Percentiles rank a stretch among this genome's conserved stretches.
Conservation (phyloP, 2,888 invertebrate species). For the Pheosia gnoma region DNA sequence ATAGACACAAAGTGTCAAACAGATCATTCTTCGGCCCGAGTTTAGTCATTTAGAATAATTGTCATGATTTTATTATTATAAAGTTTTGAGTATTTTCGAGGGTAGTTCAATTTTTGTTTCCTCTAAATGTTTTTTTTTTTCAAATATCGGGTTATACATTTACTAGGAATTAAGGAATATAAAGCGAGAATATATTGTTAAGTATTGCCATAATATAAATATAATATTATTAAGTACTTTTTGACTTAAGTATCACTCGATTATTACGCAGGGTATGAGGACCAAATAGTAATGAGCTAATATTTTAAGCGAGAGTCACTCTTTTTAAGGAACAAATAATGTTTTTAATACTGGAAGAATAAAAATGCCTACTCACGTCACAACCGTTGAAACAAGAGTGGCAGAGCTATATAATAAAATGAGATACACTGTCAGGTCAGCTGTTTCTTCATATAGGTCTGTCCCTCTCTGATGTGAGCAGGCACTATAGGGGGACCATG, state of each 20-base stretch:
- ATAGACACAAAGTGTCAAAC: neutral
- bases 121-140: neutral
- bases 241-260: neutral
- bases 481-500: conserved; percentile 54
- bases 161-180: neutral
- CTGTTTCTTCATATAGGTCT: neutral
- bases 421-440: neutral
- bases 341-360: neutral
- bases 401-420: neutral
- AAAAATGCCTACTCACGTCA: neutral
- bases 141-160: neutral
- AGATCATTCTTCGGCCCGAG: neutral
- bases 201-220: neutral
- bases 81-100: conserved; percentile 2
- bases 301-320: neutral
- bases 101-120: neutral
- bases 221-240: neutral
- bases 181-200: neutral
- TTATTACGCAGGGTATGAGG: neutral
- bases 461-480: conserved; percentile 1
- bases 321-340: neutral
- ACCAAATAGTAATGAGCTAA: neutral
- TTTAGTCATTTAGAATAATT: conserved; percentile 22
- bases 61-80: neutral
- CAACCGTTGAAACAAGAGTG: neutral